Evolutionary conservation across 2,888 invertebrate species (phyloP), one percentile per base, ranked within the genome.

Genomic region (Sminthurides aquaticus): DNA sequence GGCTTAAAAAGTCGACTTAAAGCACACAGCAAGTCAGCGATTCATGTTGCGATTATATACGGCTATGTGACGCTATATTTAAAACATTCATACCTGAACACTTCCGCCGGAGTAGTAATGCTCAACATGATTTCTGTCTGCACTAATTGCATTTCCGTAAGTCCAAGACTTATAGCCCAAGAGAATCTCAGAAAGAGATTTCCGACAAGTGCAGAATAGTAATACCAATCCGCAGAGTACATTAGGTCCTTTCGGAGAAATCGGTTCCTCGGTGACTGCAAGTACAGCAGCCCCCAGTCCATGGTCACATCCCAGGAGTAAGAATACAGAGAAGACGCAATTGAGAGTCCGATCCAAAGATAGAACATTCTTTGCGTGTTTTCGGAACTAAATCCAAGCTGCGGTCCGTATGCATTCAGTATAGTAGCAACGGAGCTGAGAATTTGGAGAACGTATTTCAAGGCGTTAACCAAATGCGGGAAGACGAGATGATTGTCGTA

Each of bases 261-360:
- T 1, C n/a, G 29, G 27, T 48, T 43, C n/a, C 55, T 26, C n/a
- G n/a, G n/a, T 2, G 43, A 24, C 1, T 18, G 1, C 1, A 22
- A 15, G 11, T 24, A 22, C 56, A 15, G 25, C 2, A 62, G 22
- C 3, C 62, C 62, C 62, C 62, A 62, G 48, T 62, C 62, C 62
- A 62, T 62, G 48, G 26, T 62, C 5, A 62, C 55, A 27, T 62
- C 62, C 62, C 62, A 62, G 2, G 11, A 43, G 54, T 56, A 62
- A n/a, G 55, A 55, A 18, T 27, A 29, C 8, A 62, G 3, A 3
- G 57, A 57, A 1, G 62, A 57, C 15, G 27, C 18, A 22, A 56
- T 49, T 1, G 62, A 62, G 11, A 49, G 49, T 5, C 20, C n/a
- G 15, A 62, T 56, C 57, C 62, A 62, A 8, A 49, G 24, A 49